phyloP scores from a whole-genome alignment of 2,888 invertebrate species.

The Ectemnius lituratus region DNA sequence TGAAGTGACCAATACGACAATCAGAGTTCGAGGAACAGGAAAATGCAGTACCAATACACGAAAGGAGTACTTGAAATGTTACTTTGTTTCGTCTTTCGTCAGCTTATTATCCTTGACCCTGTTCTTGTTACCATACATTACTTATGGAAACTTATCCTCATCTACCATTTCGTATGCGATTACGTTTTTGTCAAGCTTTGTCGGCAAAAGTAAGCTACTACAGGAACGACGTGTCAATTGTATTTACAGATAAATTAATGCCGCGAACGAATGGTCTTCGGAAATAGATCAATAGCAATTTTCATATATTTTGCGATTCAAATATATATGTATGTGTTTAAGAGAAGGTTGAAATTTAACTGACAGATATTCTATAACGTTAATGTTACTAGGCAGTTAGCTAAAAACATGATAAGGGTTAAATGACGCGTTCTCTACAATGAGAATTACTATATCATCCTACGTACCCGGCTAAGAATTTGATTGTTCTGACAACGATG shows the following conservation, averaged over 20 bases:
- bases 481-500: slow-evolving; percentile 48
- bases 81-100: slow-evolving; percentile 38
- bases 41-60: slow-evolving; percentile 5
- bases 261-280: slow-evolving; percentile 25
- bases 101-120: slow-evolving; percentile 54
- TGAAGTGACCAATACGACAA: neutral
- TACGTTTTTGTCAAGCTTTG: slow-evolving; percentile 35
- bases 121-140: slow-evolving; percentile 46
- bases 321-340: neutral
- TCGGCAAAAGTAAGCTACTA: slow-evolving; percentile 47
- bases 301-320: neutral
- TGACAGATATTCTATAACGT: slow-evolving; percentile 19
- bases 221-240: slow-evolving; percentile 48
- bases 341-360: neutral
- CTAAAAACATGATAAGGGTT: slow-evolving; percentile 45
- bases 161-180: slow-evolving; percentile 19
- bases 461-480: slow-evolving; percentile 43
- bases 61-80: slow-evolving; percentile 37
- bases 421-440: slow-evolving; percentile 41
- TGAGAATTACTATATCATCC: slow-evolving; percentile 41
- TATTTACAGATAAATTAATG: slow-evolving; percentile 45
- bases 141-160: slow-evolving; percentile 21
- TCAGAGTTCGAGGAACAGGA: slow-evolving; percentile 3
- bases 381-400: slow-evolving; percentile 29
- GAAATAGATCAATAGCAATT: slow-evolving; percentile 1